Evolutionary conservation across 2,797 vertebrate genomes (phyloP).

Genomic region (Myripristis murdjan): DNA sequence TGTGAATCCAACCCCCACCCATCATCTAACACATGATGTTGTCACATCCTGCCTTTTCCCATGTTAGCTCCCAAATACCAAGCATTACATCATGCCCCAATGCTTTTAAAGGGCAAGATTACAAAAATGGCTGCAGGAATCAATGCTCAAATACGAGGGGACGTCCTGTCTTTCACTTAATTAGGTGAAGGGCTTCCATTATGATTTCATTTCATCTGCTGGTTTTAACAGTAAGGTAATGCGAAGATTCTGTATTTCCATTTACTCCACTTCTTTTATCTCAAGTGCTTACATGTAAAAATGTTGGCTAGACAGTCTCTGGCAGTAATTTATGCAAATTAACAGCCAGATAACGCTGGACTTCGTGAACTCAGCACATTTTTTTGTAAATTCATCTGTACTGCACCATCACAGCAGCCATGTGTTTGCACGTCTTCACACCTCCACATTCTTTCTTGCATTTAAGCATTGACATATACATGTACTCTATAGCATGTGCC

Average conservation of each 20-base stretch:
- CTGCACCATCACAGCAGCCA: neutral
- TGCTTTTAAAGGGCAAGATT: slow-evolving; percentile 62
- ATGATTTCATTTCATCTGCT: slow-evolving; percentile 7
- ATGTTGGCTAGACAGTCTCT: slow-evolving; percentile 8
- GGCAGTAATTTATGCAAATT: slow-evolving; percentile 35
- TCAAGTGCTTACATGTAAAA: neutral
- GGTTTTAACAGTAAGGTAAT: slow-evolving; percentile 7
- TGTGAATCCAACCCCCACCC: slow-evolving; percentile 1
- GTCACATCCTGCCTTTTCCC: slow-evolving; percentile 56
- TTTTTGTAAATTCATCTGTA: slow-evolving; percentile 7
- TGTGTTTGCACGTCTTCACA: neutral
- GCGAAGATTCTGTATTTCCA: neutral
- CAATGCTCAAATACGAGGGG: slow-evolving; percentile 24
- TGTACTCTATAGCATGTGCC: too few species aligned
- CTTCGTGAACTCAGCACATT: neutral
- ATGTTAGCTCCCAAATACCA: slow-evolving; percentile 50
- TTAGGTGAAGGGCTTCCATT: slow-evolving; percentile 17
- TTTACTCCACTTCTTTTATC: neutral
- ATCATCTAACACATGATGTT: slow-evolving; percentile 29
- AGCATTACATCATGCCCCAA: slow-evolving; percentile 72
- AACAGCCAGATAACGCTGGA: neutral
- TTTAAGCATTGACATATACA: too few species aligned
- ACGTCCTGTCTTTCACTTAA: slow-evolving; percentile 21
- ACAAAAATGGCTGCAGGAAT: slow-evolving; percentile 47
- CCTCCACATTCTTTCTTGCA: too few species aligned